These are phyloP conservation scores for Phrynocephalus versicolor DNA, from an alignment of 2,113 vertebrate genomes.

Conservation along the genomic window DNA sequence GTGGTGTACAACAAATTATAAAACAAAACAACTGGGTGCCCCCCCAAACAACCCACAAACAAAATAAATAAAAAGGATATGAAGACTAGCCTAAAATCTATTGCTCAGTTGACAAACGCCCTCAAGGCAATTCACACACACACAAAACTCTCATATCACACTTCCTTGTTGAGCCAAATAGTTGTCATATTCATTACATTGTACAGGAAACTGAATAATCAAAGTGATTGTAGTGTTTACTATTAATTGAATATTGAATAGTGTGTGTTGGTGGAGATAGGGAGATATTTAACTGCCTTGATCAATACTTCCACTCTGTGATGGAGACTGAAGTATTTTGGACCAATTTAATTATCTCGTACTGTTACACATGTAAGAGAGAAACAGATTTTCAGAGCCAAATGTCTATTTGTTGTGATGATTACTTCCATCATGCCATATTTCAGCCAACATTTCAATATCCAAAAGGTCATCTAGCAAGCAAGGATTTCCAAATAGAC, in stretches of 20 bases:
- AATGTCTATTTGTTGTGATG: constrained; percentile 17
- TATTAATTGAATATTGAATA: constrained; percentile 11
- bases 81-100: not conserved
- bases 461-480: constrained; percentile 20
- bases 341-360: constrained; percentile 13
- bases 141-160: not conserved
- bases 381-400: constrained; percentile 8
- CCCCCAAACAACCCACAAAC: too few species aligned
- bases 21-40: too few species aligned
- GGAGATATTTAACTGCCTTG: not conserved
- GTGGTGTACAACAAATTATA: too few species aligned
- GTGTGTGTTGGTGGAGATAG: not conserved
- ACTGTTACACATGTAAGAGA: not conserved
- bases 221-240: not conserved
- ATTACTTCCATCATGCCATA: not conserved
- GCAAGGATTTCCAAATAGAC: constrained; percentile 41
- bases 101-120: not conserved
- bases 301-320: not conserved
- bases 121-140: not conserved
- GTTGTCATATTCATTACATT: too few species aligned
- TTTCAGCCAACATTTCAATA: constrained; percentile 30
- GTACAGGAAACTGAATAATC: not conserved
- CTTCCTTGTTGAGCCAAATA: not conserved
- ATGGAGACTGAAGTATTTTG: constrained; percentile 30
- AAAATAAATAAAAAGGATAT: too few species aligned